Base-by-base conservation (phyloP, 2,888 invertebrate species). In the Pristionchus maxplancki region DNA sequence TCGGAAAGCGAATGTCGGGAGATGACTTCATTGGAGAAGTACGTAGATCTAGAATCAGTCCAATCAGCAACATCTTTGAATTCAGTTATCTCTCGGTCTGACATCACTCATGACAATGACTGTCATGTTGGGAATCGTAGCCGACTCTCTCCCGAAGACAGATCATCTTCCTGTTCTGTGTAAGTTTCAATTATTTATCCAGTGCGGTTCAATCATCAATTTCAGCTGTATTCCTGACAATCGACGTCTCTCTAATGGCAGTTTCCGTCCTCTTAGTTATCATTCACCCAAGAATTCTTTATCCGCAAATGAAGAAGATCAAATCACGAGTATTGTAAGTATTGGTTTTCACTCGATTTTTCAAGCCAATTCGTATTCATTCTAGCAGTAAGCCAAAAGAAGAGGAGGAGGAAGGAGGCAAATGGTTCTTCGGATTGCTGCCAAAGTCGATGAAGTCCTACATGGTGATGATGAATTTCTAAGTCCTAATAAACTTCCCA, bases 41-140 rank as follows among this genome's bases (percentile, higher is more conserved):
- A 1, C 24, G 40, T 44, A n/a, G 28, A 3, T 9, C 34, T 5
- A 5, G 3, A 48, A 53, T 37, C 20, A 37, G 11, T 17, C 20
- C 24, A 8, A 8, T 74, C 74, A 74, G 24, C 6, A 67, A 44
- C 13, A 13, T 17, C 2, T 28, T 8, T 64, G 17, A n/a, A 15
- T 71, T 34, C 40, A 88, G 88, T 88, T 88, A 64, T 64, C 58
- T 15, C 62, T 88, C 28, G 88, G 88, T 34, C 44, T 88, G 28
- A 88, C 88, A 15, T 88, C 88, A 20, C 81, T 88, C 13, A 88
- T 88, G 88, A 88, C 88, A 20, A 88, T 88, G 88, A 88, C 88
- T 15, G 88, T 88, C 24, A 88, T 88, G 88, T 44, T 88, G 4
- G 88, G 88, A 15, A 88, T 88, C 62, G 88, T 88, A 2, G 88